Evolutionary conservation across 1,140 invertebrate species (phyloP), one percentile per base, ranked within the genome.

Genomic region (Pogonomyrmex barbatus): DNA sequence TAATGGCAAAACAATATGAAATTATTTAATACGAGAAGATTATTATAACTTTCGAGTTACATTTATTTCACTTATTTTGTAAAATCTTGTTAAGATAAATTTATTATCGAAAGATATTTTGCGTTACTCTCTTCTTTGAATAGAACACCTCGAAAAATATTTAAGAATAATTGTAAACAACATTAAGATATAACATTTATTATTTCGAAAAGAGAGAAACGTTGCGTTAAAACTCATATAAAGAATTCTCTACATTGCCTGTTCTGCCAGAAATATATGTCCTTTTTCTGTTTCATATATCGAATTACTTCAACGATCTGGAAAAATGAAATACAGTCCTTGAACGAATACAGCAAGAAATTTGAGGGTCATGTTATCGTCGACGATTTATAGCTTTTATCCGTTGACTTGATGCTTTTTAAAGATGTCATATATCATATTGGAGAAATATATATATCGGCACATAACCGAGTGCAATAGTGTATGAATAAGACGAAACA

Each of bases 221-320:
- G 30, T 8, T 56, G 50, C 24, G 14, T 14, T 14, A 45, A 50
- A 81, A 70, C 56, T 70, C 12, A 81, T 70, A 56, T 81, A 70
- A 70, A 68, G n/a, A 6, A 70, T 52, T 70, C 14, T 33, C 39
- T n/a, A 39, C 65, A 56, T 70, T 42, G 24, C 9, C 3, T 12
- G 36, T 10, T 52, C 39, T 70, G 42, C 63, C 50, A 81, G 65
- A 70, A 54, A 81, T 60, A 81, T 47, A 81, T 56, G 8, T 70
- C 33, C 12, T 56, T 17, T 81, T 56, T 56, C 65, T 56, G n/a
- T 70, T 81, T 70, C 63, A 70, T 81, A 70, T 70, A 45, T 81
- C 65, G 65, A 70, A 56, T 81, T 70, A 81, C 63, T 68, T 71
- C 78, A 81, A 81, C 78, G 78, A 81, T 81, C 63, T 81, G 78